These are phyloP conservation scores for Brotula barbata DNA, from an alignment of 2,797 vertebrate species.

Conservation along the genomic window DNA sequence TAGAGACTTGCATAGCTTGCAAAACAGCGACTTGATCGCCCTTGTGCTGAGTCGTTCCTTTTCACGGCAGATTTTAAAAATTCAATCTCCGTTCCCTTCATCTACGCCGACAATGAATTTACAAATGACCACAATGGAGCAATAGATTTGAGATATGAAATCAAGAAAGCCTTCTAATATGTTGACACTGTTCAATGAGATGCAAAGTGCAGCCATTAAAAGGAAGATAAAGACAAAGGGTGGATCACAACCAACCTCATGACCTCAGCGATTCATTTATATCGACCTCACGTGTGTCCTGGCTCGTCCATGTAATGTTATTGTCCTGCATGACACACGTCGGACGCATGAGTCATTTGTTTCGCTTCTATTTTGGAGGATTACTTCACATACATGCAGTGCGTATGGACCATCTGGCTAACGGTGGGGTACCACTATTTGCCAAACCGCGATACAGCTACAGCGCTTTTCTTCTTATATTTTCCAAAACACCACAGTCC, in stretches of 20 bases:
- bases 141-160: background rate
- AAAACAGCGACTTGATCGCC: too few relatives aligned
- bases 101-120: background rate
- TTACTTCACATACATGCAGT: conserved; percentile 30
- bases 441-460: conserved; percentile 35
- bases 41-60: too few relatives aligned
- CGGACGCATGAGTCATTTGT: conserved; percentile 49
- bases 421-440: conserved; percentile 34
- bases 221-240: background rate
- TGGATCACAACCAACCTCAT: background rate
- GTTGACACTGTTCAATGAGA: background rate
- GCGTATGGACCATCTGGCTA: conserved; percentile 59
- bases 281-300: conserved; percentile 10
- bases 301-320: conserved; percentile 1
- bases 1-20: too few relatives aligned
- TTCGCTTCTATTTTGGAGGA: conserved; percentile 45
- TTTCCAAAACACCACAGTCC: too few relatives aligned
- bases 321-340: conserved; percentile 24
- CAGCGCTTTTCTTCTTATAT: background rate
- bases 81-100: background rate
- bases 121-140: too few relatives aligned
- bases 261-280: conserved; percentile 14
- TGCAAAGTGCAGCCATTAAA: background rate
- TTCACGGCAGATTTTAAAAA: background rate
- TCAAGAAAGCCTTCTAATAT: background rate